These are phyloP conservation scores for Aphaenogaster floridana DNA, from an alignment of 1,140 invertebrate species.

Conservation along the genomic window DNA sequence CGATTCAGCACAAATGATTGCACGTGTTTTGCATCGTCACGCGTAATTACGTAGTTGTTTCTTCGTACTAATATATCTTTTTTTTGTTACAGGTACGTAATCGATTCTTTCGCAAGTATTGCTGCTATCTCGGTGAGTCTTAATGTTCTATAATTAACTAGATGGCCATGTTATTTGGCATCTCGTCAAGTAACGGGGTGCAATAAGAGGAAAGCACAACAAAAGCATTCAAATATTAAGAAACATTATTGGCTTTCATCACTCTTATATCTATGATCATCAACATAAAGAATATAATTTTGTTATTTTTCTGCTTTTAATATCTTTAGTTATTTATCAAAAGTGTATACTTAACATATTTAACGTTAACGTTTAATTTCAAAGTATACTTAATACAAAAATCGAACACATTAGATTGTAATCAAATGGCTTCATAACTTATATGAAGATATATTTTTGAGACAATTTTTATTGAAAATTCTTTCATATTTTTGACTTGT, in stretches of 20 bases:
- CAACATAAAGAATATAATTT: not conserved
- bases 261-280: not conserved
- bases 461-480: not conserved
- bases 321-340: not conserved
- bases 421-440: not conserved
- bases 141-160: constrained; percentile 31
- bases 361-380: not conserved
- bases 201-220: not conserved
- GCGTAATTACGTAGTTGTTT: not conserved
- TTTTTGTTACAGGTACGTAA: constrained; percentile 76
- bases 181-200: not conserved
- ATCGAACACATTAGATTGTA: not conserved
- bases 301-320: not conserved
- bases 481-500: not conserved
- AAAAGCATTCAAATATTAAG: not conserved
- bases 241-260: not conserved
- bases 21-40: not conserved
- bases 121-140: constrained; percentile 66
- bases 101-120: constrained; percentile 1
- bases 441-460: not conserved
- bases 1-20: not conserved
- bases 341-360: not conserved
- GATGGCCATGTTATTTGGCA: not conserved
- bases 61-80: not conserved
- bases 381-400: not conserved